phyloP scores from a whole-genome alignment of 2,113 vertebrate genomes.

The Campylomormyrus numenius region DNA sequence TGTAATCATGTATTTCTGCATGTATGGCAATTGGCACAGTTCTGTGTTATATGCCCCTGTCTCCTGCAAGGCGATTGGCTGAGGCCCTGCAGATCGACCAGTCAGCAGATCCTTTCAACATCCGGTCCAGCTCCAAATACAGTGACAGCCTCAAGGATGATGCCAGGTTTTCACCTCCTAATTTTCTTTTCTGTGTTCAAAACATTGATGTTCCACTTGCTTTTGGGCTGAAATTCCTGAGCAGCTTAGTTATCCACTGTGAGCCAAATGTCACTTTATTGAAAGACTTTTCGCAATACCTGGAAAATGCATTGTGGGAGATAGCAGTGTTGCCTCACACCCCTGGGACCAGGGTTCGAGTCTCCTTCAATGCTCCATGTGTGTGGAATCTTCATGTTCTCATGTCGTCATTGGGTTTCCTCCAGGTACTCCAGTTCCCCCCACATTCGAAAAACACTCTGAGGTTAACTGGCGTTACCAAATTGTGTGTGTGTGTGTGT shows the following conservation, averaged over 20 bases:
- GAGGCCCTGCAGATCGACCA: constrained; percentile 87
- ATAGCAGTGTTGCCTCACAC: neutral
- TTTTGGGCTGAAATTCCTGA: neutral
- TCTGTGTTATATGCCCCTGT: neutral
- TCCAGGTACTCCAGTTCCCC: neutral
- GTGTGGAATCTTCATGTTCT: neutral
- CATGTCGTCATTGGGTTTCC: neutral
- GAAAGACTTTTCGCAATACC: neutral
- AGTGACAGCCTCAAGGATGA: constrained; percentile 90
- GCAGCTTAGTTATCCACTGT: neutral
- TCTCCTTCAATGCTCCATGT: neutral
- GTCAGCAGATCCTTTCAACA: constrained; percentile 81
- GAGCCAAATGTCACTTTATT: neutral
- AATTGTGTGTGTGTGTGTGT: neutral
- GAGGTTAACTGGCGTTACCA: neutral
- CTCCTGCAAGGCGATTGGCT: constrained; percentile 64
- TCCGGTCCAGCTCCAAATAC: constrained; percentile 77
- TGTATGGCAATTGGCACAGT: neutral
- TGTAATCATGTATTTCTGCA: neutral
- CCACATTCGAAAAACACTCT: neutral
- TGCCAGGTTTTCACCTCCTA: constrained; percentile 65
- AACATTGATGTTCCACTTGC: neutral
- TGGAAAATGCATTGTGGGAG: neutral
- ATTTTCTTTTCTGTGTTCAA: neutral
- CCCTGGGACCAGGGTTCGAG: no score